Conservation (phyloP, 2,113 vertebrate species). For the Cottus gobio region DNA sequence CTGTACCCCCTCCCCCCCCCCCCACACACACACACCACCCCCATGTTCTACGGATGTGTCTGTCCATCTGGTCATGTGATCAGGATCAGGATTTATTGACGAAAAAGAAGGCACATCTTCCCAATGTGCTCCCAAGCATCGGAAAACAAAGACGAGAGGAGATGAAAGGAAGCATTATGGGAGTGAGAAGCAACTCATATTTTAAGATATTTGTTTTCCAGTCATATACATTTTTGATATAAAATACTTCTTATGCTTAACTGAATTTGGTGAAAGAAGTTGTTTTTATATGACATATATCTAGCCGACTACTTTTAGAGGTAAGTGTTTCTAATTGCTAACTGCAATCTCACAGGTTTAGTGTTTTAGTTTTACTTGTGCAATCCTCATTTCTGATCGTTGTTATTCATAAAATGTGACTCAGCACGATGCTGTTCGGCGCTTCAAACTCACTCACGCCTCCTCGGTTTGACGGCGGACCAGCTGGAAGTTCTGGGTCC, state of each 20-base stretch:
- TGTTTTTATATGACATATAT: not conserved
- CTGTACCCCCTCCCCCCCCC: slow-evolving; percentile 29
- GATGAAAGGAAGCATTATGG: not conserved
- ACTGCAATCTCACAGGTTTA: not conserved
- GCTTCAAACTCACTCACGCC: not conserved
- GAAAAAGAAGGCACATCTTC: not conserved
- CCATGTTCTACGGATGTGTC: slow-evolving; percentile 54
- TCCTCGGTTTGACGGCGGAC: not conserved
- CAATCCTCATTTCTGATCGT: not conserved
- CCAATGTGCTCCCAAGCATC: not conserved
- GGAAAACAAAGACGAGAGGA: slow-evolving; percentile 1
- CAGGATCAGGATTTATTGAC: slow-evolving; percentile 42
- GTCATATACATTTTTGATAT: not conserved
- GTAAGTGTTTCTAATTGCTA: not conserved
- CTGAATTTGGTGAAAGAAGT: not conserved
- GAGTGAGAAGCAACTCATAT: not conserved
- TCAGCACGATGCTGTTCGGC: not conserved
- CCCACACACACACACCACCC: too few species aligned
- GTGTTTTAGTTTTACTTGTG: slow-evolving; percentile 3
- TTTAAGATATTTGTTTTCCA: too few species aligned
- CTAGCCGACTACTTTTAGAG: too few species aligned
- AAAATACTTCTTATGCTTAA: not conserved
- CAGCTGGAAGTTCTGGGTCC: not conserved
- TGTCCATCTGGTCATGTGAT: slow-evolving; percentile 74
- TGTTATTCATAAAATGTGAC: not conserved